A percentile compares a stretch with the other conserved stretches of the same genome.
These are phyloP conservation scores for Spizaetus ornatus DNA, from an alignment of 2,113 vertebrate genomes.

Conservation along the genomic window DNA sequence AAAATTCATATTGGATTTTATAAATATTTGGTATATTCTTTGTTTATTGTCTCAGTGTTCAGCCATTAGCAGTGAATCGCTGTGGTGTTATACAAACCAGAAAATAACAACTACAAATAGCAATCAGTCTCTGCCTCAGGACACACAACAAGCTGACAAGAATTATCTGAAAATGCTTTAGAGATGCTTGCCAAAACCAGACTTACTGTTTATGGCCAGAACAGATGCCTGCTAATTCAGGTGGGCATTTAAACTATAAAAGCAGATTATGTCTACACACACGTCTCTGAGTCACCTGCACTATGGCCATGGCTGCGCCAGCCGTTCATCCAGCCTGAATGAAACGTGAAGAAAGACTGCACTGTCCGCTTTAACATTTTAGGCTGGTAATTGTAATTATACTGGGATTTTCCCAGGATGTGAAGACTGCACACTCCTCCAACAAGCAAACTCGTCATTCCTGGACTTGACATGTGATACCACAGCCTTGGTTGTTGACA, in stretches of 20 bases:
- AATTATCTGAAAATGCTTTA: background rate
- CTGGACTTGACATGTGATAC: background rate
- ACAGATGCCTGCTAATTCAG: constrained; percentile 25
- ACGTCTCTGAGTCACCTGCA: background rate
- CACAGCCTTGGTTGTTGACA: background rate
- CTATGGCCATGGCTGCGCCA: background rate
- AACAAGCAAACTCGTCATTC: background rate
- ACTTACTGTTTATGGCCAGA: background rate
- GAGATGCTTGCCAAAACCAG: background rate
- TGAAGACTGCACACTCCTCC: background rate
- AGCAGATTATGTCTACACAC: background rate
- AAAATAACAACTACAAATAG: constrained; percentile 10
- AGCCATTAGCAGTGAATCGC: background rate
- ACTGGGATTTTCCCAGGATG: background rate
- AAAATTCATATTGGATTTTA: background rate
- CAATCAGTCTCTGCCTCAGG: constrained; percentile 17
- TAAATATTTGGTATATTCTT: background rate
- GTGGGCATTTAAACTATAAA: background rate
- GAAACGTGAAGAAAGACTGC: background rate
- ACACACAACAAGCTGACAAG: background rate
- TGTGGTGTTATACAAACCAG: constrained; percentile 5
- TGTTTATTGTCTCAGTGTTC: background rate
- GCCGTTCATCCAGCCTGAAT: background rate
- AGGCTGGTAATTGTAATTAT: background rate
- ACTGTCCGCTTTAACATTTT: background rate